These are phyloP conservation scores for Piezodorus guildinii DNA, from an alignment of 1,140 invertebrate genomes.

Conservation along the genomic window DNA sequence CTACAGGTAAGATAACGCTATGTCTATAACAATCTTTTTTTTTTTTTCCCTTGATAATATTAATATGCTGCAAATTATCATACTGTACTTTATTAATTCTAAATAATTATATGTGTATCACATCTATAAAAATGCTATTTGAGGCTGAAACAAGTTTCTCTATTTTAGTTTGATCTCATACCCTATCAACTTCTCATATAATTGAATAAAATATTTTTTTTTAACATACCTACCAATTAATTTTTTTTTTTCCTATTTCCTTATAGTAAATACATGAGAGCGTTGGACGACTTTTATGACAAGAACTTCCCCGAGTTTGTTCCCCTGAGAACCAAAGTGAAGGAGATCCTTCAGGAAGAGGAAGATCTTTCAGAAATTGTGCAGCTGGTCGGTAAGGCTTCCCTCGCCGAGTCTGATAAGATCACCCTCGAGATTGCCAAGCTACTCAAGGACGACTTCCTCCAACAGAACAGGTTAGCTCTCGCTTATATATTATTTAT, in stretches of 20 bases:
- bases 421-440: slow-evolving; percentile 98
- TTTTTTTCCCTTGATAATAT: too few species aligned
- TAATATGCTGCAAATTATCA: too few species aligned
- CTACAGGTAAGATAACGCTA: slow-evolving; percentile 50
- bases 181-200: too few species aligned
- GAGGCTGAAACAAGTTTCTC: too few species aligned
- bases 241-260: slow-evolving; percentile 17
- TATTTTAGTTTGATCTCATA: too few species aligned
- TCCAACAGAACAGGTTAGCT: slow-evolving; percentile 92
- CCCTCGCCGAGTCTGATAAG: slow-evolving; percentile 96
- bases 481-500: neutral
- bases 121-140: too few species aligned
- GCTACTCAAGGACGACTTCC: slow-evolving; percentile 96
- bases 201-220: slow-evolving; percentile 5
- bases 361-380: slow-evolving; percentile 99
- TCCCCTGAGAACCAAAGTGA: slow-evolving; percentile 82
- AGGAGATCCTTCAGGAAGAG: slow-evolving; percentile 97
- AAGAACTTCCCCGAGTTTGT: slow-evolving; percentile 98
- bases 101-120: too few species aligned
- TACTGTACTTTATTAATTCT: too few species aligned
- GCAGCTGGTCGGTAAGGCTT: slow-evolving; percentile 97
- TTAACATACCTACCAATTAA: neutral
- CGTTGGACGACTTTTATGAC: slow-evolving; percentile 98
- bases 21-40: too few species aligned
- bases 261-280: slow-evolving; percentile 90